Conservation (phyloP, 1,140 invertebrate species). For the Calephelis virginiensis region DNA sequence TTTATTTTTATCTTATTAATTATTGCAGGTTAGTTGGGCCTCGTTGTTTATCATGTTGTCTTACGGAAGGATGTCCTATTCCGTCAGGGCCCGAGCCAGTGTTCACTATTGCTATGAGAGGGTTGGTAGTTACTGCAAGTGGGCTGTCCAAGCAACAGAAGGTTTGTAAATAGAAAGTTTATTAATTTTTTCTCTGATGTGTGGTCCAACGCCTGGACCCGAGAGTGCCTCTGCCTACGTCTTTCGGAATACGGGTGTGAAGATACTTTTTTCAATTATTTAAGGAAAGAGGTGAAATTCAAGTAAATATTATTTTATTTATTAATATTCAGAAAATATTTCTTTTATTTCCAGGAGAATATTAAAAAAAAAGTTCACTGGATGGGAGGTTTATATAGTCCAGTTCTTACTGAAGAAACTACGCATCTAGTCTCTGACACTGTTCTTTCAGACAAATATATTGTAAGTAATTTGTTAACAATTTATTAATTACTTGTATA, state of each 20-base stretch:
- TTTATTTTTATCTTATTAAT: background rate
- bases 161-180: conserved; percentile 53
- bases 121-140: conserved; percentile 85
- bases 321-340: background rate
- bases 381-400: conserved; percentile 90
- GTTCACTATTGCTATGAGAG: conserved; percentile 89
- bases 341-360: conserved; percentile 76
- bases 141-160: conserved; percentile 82
- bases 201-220: too few relatives aligned
- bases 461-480: conserved; percentile 73
- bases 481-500: too few relatives aligned
- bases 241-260: too few relatives aligned
- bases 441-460: conserved; percentile 86
- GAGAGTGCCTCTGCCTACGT: too few relatives aligned
- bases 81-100: conserved; percentile 87
- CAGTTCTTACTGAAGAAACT: conserved; percentile 83
- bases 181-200: too few relatives aligned
- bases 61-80: conserved; percentile 85
- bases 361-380: conserved; percentile 85
- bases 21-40: conserved; percentile 85
- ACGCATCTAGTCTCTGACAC: conserved; percentile 91
- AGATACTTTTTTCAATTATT: too few relatives aligned
- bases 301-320: background rate
- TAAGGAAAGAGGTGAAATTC: too few relatives aligned
- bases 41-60: conserved; percentile 86